A percentile compares a stretch with the other conserved stretches of the same genome.
These are phyloP conservation scores for Contarinia nasturtii DNA, from an alignment of 1,140 invertebrate species.

Conservation along the genomic window DNA sequence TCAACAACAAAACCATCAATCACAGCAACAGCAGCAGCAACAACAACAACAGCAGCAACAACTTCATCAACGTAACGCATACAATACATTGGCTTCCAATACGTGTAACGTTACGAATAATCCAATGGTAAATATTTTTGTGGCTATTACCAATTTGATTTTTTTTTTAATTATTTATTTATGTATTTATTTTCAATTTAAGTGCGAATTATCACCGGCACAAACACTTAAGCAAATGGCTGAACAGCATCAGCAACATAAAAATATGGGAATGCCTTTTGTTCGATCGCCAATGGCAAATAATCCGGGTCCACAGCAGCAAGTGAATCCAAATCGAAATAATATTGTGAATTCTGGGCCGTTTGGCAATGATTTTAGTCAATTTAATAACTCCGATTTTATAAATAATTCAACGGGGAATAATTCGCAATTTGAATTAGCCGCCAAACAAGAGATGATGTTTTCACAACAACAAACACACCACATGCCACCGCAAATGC, in stretches of 20 bases:
- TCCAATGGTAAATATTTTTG: slow-evolving; percentile 16
- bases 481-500: background rate
- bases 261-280: slow-evolving; percentile 29
- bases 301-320: slow-evolving; percentile 10
- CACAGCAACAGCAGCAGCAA: background rate
- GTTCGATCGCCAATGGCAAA: slow-evolving; percentile 12
- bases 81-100: slow-evolving; percentile 22
- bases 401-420: background rate
- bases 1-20: background rate
- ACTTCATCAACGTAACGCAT: slow-evolving; percentile 8
- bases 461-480: slow-evolving; percentile 10
- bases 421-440: slow-evolving; percentile 10
- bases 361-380: slow-evolving; percentile 18
- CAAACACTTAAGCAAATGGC: slow-evolving; percentile 92
- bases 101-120: slow-evolving; percentile 20
- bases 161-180: slow-evolving; percentile 6
- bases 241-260: slow-evolving; percentile 84
- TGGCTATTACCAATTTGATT: slow-evolving; percentile 5
- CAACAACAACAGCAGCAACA: slow-evolving; percentile 7
- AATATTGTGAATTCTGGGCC: slow-evolving; percentile 7
- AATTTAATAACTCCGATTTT: slow-evolving; percentile 7
- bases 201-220: slow-evolving; percentile 51
- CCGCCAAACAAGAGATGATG: slow-evolving; percentile 23
- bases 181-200: slow-evolving; percentile 24
- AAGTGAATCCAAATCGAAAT: slow-evolving; percentile 10